Evolutionary conservation across 2,113 vertebrate species (phyloP), one percentile per base, ranked within the genome.

Genomic region (Otis tarda): DNA sequence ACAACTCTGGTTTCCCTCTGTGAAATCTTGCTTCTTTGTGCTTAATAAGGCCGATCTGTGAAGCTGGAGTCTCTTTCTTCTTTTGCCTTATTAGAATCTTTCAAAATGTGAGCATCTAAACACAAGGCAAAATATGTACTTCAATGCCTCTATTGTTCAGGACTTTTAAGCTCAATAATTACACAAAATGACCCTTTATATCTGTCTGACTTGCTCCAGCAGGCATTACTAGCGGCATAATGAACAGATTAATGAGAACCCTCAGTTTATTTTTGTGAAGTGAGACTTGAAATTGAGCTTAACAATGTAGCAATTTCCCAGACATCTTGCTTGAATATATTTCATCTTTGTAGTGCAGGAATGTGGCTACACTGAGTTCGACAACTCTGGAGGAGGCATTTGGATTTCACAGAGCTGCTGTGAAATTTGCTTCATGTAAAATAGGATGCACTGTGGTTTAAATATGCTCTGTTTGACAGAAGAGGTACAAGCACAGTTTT

Each of bases 181-280:
- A 95, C 59, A 95, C 50, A 94, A 94, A 96, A 87, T 64, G 78
- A 97, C 87, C 82, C 90, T 94, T 94, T 94, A 35, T 88, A 94
- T 94, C 94, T 91, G 53, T 90, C 93, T 93, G 90, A 93, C 82
- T 95, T 92, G 64, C 67, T 96, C 50, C 87, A 88, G 71, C 23
- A 90, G 56, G 63, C 82, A 93, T 88, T 95, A 91, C 78, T 79
- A 96, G 63, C 0, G 0, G 71, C 67, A 91, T 80, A 94, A 93
- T 74, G 75, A 94, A 67, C 25, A 74, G 57, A 91, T 69, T 94
- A 96, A 97, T 81, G 92, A 96, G 79, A 91, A 77, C 10, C 43
- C 63, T 74, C 64, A 53, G 86, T 81, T 95, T 92, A 87, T 93
- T 94, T 94, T 84, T 64, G 45, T 71, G n/a, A 86, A 74, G 45